Percentiles rank a stretch among this genome's conserved stretches.
Conservation (phyloP, 1,140 invertebrate genomes). For the Apis laboriosa region DNA sequence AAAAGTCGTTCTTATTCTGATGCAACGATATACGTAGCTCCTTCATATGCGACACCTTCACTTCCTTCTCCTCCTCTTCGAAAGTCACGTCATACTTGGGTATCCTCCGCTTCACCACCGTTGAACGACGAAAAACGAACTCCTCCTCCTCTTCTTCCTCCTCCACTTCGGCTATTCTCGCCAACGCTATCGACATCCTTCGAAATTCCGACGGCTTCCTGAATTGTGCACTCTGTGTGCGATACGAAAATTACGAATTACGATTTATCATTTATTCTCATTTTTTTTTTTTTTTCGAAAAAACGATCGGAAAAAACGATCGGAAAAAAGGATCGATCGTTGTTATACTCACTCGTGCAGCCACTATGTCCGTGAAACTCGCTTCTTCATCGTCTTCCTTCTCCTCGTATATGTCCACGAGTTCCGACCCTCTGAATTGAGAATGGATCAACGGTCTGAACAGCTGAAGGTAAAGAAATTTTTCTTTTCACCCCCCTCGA, state of each 20-base stretch:
- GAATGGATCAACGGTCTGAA: slow-evolving; percentile 80
- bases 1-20: slow-evolving; percentile 70
- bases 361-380: slow-evolving; percentile 38
- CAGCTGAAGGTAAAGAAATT: slow-evolving; percentile 68
- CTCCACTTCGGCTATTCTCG: slow-evolving; percentile 74
- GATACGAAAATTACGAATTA: not conserved
- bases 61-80: not conserved
- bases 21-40: slow-evolving; percentile 19
- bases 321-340: no score
- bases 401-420: slow-evolving; percentile 20
- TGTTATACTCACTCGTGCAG: slow-evolving; percentile 53
- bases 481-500: not conserved
- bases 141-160: slow-evolving; percentile 61
- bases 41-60: not conserved
- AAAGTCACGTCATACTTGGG: not conserved
- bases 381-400: not conserved
- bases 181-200: slow-evolving; percentile 78
- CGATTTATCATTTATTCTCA: not conserved
- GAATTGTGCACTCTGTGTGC: slow-evolving; percentile 70
- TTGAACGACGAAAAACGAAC: no score
- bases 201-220: slow-evolving; percentile 82
- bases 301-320: no score
- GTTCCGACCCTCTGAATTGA: slow-evolving; percentile 75
- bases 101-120: slow-evolving; percentile 3
- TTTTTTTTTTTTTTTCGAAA: no score